Percentiles rank a stretch among this genome's conserved stretches.
phyloP scores from a whole-genome alignment of 35 echinoderm and acorn worm genomes.

The Strongylocentrotus purpuratus region DNA sequence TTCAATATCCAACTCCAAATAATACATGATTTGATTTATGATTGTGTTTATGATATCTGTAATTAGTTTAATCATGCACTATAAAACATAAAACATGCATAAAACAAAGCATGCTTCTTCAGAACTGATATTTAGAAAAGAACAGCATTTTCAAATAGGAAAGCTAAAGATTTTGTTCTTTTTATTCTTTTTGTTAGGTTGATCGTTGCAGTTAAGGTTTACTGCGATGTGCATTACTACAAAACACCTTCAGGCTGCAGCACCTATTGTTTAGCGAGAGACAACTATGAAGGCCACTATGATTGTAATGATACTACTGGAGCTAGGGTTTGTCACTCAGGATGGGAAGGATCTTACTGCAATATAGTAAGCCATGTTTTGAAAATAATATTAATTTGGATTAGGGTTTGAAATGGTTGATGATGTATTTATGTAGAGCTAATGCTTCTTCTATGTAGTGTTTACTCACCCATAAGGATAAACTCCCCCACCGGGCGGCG shows the following conservation, averaged over 20 bases:
- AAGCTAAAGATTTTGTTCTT: neutral
- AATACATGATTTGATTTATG: too few species aligned
- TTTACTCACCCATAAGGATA: too few species aligned
- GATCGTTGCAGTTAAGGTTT: slow-evolving; percentile 1
- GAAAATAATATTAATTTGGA: neutral
- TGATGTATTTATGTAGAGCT: too few species aligned
- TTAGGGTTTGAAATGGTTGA: neutral
- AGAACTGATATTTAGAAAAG: too few species aligned
- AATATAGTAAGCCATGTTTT: neutral
- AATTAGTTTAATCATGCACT: too few species aligned
- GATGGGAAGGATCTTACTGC: slow-evolving; percentile 54
- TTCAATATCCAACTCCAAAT: too few species aligned
- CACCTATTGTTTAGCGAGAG: slow-evolving; percentile 34
- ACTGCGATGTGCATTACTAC: slow-evolving; percentile 40
- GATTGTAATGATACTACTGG: slow-evolving; percentile 70
- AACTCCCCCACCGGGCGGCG: too few species aligned
- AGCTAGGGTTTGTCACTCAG: slow-evolving; percentile 60
- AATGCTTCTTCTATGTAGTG: too few species aligned
- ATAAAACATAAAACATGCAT: too few species aligned
- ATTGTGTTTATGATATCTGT: too few species aligned
- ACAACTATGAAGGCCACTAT: slow-evolving; percentile 64
- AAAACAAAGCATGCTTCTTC: too few species aligned
- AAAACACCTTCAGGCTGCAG: slow-evolving; percentile 29
- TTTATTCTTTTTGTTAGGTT: neutral
- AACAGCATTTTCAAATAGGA: neutral